Percentiles rank a stretch among this genome's conserved stretches.
phyloP scores from a whole-genome alignment of 2,113 vertebrate species.

The Albula goreensis region DNA sequence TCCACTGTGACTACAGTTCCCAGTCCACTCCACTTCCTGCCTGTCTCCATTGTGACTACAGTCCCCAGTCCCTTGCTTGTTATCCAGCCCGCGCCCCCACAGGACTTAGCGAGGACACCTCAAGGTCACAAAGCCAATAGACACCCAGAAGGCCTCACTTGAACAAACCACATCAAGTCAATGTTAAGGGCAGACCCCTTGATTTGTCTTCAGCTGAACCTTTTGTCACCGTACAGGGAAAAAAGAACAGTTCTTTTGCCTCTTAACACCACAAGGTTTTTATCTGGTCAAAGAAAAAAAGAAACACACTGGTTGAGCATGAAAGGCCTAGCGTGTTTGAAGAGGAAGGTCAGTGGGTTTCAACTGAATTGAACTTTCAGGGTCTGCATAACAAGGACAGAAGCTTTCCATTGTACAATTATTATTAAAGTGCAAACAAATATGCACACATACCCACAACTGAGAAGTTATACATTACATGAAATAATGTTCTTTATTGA shows the following conservation, averaged over 20 bases:
- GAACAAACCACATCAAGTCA: conserved; percentile 45
- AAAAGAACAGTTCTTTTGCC: conserved; percentile 40
- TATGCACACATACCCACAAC: not conserved
- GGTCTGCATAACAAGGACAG: conserved; percentile 51
- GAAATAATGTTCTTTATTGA: not conserved
- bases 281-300: conserved; percentile 34
- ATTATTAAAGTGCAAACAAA: not conserved
- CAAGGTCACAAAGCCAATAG: conserved; percentile 65
- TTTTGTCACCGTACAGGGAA: conserved; percentile 59
- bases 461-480: not conserved
- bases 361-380: conserved; percentile 47
- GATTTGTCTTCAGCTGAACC: conserved; percentile 58
- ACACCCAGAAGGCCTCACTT: conserved; percentile 27
- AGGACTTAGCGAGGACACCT: not conserved
- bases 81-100: not conserved
- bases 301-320: conserved; percentile 45
- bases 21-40: conserved; percentile 43
- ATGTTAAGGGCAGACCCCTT: conserved; percentile 57
- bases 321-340: conserved; percentile 50
- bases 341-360: conserved; percentile 57
- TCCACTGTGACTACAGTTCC: not conserved
- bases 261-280: conserved; percentile 55
- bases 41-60: conserved; percentile 41
- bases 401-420: conserved; percentile 44
- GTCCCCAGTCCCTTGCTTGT: not conserved